Evolutionary conservation across 2,113 vertebrate genomes (phyloP), one percentile per base, ranked within the genome.

Genomic region (Megaleporinus macrocephalus): DNA sequence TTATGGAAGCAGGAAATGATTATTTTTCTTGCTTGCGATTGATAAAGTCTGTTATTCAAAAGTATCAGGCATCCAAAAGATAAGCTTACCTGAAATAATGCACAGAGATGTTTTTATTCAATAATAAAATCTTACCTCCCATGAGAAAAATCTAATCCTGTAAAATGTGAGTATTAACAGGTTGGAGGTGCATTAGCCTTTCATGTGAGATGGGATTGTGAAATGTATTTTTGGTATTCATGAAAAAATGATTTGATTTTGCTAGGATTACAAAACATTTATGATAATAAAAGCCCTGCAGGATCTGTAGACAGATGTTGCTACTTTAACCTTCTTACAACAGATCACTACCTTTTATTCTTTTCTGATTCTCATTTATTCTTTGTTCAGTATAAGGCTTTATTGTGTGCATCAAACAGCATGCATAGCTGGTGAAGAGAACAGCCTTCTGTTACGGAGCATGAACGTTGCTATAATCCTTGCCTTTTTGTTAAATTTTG

Each of bases 271-370:
- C 33, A 41, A n/a, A 36, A 70, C 33, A 44, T n/a, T 44, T 41
- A 70, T 70, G 20, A 70, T 24, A 69, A 78, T 53, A 69, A 26
- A 9, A 69, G 30, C 14, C 15, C 44, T 69, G 29, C 49, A 55
- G 29, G 27, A 20, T 30, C n/a, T 22, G 47, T 4, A 65, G 9
- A 20, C 22, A 36, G 16, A 62, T 51, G 24, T 51, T 66, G 12
- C 18, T 75, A 44, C n/a, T 75, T 59, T 75, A 22, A 33, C 22
- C 53, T 15, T 24, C 5, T 36, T 7, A 57, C 30, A 41, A 30
- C 62, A 29, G 33, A 36, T 20, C 29, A 12, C 13, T 29, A 30
- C 33, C 9, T 68, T 70, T 44, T 14, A 6, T 7, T 70, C 11
- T 20, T 1, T 20, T 13, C 24, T 70, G 36, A 15, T 41, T 70